These are phyloP conservation scores for Trogon melanurus DNA, from an alignment of 2,113 vertebrate genomes.

Conservation along the genomic window DNA sequence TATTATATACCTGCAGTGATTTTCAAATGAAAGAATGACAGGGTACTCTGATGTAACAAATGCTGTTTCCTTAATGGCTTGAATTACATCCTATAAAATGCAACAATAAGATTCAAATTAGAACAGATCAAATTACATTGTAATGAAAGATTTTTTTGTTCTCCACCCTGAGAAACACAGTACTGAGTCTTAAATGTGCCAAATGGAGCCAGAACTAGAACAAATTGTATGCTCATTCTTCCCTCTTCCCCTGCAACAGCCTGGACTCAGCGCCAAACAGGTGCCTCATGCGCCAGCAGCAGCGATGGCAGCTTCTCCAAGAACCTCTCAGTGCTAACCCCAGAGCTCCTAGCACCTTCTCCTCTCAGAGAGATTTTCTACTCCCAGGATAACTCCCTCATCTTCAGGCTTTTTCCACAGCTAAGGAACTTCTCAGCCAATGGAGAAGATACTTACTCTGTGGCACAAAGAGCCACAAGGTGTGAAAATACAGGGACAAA, in stretches of 20 bases:
- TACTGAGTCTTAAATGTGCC: neutral
- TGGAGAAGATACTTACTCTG: neutral
- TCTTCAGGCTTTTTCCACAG: neutral
- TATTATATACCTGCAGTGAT: conserved; percentile 92
- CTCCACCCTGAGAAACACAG: neutral
- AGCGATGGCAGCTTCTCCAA: neutral
- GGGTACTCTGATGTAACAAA: conserved; percentile 96
- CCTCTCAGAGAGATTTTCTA: neutral
- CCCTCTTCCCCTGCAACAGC: neutral
- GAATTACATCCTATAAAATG: conserved; percentile 91
- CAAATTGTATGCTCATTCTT: neutral
- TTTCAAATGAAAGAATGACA: conserved; percentile 98
- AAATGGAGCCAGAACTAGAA: neutral
- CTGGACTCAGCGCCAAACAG: neutral
- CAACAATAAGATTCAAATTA: conserved; percentile 19
- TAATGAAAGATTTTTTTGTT: neutral
- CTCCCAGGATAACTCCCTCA: neutral
- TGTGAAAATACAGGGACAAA: neutral
- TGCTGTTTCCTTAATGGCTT: conserved; percentile 96
- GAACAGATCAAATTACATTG: neutral
- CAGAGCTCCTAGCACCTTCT: neutral
- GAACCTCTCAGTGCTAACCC: neutral
- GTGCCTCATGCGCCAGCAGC: neutral
- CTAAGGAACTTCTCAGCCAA: neutral
- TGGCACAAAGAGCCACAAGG: neutral